Conservation (phyloP, 2,113 vertebrate genomes). For the Pampusana beccarii region DNA sequence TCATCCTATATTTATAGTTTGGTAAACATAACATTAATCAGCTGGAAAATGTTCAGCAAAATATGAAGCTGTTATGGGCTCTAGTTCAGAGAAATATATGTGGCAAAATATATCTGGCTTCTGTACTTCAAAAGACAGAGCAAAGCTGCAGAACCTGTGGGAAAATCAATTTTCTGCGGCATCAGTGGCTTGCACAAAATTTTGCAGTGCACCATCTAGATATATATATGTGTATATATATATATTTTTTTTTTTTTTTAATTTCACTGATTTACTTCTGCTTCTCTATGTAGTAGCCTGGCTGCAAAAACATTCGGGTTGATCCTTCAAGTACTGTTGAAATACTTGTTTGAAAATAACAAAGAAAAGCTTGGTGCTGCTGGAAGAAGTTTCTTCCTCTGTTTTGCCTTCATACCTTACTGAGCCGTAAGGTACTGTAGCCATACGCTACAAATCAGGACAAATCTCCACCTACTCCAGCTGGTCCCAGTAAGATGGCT, state of each 20-base stretch:
- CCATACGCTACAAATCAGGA: neutral
- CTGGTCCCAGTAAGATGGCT: neutral
- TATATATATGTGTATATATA: no score
- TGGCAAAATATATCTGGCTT: slow-evolving; percentile 47
- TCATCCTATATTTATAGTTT: slow-evolving; percentile 41
- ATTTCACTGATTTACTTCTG: slow-evolving; percentile 36
- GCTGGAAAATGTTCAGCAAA: slow-evolving; percentile 53
- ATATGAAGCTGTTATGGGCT: slow-evolving; percentile 12
- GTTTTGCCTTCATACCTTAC: rapidly evolving
- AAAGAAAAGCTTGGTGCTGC: neutral
- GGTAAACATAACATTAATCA: slow-evolving; percentile 63
- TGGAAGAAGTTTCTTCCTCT: neutral
- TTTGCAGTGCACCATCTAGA: neutral
- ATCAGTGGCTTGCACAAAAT: slow-evolving; percentile 22
- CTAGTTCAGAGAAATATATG: slow-evolving; percentile 50
- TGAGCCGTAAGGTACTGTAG: no score
- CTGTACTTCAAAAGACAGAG: slow-evolving; percentile 62
- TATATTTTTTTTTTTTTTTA: neutral
- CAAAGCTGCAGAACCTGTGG: slow-evolving; percentile 51
- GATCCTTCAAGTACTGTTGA: neutral
- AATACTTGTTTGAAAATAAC: neutral
- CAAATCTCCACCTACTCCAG: neutral
- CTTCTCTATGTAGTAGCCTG: neutral
- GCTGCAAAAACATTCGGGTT: neutral
- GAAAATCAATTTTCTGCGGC: slow-evolving; percentile 66